Percentiles rank a stretch among this genome's conserved stretches.
Conservation (phyloP, 2,797 vertebrate genomes). For the Loris lydekkerianus region DNA sequence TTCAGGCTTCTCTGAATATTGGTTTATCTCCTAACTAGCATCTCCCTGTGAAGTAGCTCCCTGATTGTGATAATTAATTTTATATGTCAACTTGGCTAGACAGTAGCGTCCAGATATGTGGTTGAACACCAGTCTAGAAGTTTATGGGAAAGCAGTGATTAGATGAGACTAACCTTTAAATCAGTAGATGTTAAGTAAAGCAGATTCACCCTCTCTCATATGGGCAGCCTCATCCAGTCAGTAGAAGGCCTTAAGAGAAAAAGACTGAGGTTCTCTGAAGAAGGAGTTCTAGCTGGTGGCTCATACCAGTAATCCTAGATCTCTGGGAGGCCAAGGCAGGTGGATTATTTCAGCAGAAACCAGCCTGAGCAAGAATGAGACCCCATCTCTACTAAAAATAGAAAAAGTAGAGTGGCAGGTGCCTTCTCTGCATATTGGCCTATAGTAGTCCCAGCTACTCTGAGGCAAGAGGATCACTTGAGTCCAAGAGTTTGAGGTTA, state of each 20-base stretch:
- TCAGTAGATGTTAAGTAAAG: background rate
- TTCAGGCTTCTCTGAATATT: background rate
- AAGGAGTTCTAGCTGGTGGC: background rate
- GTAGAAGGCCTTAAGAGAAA: background rate
- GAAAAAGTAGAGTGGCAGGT: too few relatives aligned
- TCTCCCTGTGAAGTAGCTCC: background rate
- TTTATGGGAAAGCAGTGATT: background rate
- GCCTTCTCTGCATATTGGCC: too few relatives aligned
- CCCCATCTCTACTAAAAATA: too few relatives aligned
- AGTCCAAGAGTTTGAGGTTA: too few relatives aligned
- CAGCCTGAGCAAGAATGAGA: too few relatives aligned
- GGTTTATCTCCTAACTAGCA: background rate
- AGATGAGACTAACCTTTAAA: background rate
- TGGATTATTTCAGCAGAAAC: too few relatives aligned
- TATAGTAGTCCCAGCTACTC: too few relatives aligned
- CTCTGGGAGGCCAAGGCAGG: too few relatives aligned
- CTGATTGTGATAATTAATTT: background rate
- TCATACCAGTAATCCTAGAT: too few relatives aligned
- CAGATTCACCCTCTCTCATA: background rate
- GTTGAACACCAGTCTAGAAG: background rate
- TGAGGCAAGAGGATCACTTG: too few relatives aligned
- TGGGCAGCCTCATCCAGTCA: background rate
- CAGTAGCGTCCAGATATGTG: too few relatives aligned
- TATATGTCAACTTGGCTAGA: background rate
- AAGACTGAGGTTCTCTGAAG: background rate